Evolutionary conservation across 2,888 invertebrate species (phyloP).

Genomic region (Geophilus truncorum): DNA sequence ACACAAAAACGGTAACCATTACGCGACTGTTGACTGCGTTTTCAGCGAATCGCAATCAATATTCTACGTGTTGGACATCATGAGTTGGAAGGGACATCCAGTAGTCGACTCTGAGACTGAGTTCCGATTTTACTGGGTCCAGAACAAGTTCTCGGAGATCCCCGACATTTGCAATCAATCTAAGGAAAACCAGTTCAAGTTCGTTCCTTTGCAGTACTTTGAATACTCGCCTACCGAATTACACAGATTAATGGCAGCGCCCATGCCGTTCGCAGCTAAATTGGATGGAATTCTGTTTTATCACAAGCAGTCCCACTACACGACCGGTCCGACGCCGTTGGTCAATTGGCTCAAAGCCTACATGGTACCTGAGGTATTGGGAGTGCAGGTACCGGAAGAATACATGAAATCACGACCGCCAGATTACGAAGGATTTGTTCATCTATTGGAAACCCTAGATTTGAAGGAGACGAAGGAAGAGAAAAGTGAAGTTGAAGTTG

Average conservation of each 20-base stretch:
- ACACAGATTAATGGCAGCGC: slow-evolving; percentile 42
- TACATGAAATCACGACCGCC: slow-evolving; percentile 39
- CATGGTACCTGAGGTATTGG: slow-evolving; percentile 76
- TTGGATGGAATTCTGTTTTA: slow-evolving; percentile 89
- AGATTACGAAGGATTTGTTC: slow-evolving; percentile 36
- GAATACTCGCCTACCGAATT: slow-evolving; percentile 43
- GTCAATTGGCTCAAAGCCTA: slow-evolving; percentile 87
- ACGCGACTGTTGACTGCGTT: slow-evolving; percentile 77
- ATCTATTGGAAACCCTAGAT: slow-evolving; percentile 38
- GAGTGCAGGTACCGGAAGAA: slow-evolving; percentile 47
- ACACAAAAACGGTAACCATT: background rate
- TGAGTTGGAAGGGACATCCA: slow-evolving; percentile 71
- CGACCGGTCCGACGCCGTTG: slow-evolving; percentile 72
- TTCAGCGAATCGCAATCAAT: slow-evolving; percentile 58
- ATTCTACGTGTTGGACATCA: slow-evolving; percentile 74
- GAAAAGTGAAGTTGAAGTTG: too few relatives aligned
- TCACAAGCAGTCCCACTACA: slow-evolving; percentile 75
- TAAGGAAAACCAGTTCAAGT: slow-evolving; percentile 46
- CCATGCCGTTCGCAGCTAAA: slow-evolving; percentile 41
- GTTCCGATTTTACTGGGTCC: slow-evolving; percentile 79
- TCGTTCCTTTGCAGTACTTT: slow-evolving; percentile 51
- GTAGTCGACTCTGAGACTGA: slow-evolving; percentile 70
- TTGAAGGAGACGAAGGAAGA: too few relatives aligned
- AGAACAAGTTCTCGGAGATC: slow-evolving; percentile 65
- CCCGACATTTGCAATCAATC: slow-evolving; percentile 47